A percentile compares a stretch with the other conserved stretches of the same genome.
phyloP scores from a whole-genome alignment of 2,113 vertebrate genomes.

The Petaurus breviceps region DNA sequence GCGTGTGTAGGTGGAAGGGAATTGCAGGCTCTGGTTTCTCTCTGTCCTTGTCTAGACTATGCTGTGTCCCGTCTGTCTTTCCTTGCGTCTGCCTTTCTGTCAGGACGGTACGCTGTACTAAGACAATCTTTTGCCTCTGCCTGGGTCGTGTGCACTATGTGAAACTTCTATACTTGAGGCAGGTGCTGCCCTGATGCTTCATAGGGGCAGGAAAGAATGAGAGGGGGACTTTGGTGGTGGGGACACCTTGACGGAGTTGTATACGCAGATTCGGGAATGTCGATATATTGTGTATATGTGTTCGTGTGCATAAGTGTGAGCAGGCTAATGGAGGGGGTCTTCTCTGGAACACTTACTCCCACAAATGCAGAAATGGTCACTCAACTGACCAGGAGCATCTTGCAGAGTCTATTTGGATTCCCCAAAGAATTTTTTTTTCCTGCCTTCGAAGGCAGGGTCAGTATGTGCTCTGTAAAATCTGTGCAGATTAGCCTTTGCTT shows the following conservation, averaged over 20 bases:
- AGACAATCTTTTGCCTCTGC: background rate
- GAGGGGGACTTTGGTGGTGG: conserved; percentile 30
- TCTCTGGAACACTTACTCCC: background rate
- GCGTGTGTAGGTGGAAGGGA: background rate
- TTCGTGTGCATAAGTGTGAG: background rate
- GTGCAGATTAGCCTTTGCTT: background rate
- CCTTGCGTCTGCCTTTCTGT: background rate
- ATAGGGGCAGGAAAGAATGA: background rate
- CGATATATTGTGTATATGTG: background rate
- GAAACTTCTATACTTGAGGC: background rate
- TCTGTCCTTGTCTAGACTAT: background rate
- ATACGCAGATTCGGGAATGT: conserved; percentile 33
- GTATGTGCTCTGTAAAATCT: background rate
- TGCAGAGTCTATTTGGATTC: background rate
- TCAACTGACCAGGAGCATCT: background rate
- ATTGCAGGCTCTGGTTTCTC: background rate
- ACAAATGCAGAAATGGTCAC: background rate
- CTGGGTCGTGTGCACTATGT: background rate
- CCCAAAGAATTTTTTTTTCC: background rate
- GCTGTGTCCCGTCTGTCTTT: background rate
- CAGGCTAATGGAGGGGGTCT: background rate
- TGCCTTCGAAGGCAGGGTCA: background rate
- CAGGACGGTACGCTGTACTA: background rate
- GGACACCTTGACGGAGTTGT: conserved; percentile 71
- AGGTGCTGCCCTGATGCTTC: background rate